A percentile compares a stretch with the other conserved stretches of the same genome.
These are phyloP conservation scores for Deilephila porcellus DNA, from an alignment of 2,888 invertebrate genomes.

Conservation along the genomic window DNA sequence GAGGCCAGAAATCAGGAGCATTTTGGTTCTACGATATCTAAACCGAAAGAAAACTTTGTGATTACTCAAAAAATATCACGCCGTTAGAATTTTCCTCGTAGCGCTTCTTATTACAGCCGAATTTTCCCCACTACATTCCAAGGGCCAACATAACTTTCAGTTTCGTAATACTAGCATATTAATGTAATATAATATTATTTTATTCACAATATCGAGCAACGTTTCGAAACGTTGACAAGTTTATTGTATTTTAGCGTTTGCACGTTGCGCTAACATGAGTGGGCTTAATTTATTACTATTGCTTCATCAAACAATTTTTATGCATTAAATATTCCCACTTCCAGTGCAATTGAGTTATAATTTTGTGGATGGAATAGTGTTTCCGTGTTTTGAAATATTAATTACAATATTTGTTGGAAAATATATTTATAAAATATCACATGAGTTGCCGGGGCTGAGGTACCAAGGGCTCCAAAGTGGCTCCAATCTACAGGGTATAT, in stretches of 20 bases:
- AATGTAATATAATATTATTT: not conserved
- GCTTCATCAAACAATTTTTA: conserved; percentile 13
- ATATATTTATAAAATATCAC: no score
- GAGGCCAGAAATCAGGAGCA: no score
- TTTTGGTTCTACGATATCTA: no score
- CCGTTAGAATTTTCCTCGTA: no score
- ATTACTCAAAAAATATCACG: no score
- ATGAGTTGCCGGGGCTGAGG: no score
- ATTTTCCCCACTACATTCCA: no score
- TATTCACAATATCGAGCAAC: not conserved
- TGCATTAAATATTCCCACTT: not conserved
- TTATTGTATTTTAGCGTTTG: conserved; percentile 5
- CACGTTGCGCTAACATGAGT: conserved; percentile 18
- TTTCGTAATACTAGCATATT: not conserved
- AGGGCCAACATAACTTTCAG: not conserved
- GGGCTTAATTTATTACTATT: conserved; percentile 29
- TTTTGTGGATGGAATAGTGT: conserved; percentile 1
- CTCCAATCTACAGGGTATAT: no score
- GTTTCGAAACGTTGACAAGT: conserved; percentile 4
- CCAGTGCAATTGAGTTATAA: not conserved
- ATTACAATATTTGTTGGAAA: no score
- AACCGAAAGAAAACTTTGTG: no score
- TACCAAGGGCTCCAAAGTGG: no score
- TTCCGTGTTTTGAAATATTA: not conserved
- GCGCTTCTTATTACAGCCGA: no score